A percentile compares a stretch with the other conserved stretches of the same genome.
Evolutionary conservation across 2,888 invertebrate species (phyloP).

Genomic region (Harpalus rufipes): DNA sequence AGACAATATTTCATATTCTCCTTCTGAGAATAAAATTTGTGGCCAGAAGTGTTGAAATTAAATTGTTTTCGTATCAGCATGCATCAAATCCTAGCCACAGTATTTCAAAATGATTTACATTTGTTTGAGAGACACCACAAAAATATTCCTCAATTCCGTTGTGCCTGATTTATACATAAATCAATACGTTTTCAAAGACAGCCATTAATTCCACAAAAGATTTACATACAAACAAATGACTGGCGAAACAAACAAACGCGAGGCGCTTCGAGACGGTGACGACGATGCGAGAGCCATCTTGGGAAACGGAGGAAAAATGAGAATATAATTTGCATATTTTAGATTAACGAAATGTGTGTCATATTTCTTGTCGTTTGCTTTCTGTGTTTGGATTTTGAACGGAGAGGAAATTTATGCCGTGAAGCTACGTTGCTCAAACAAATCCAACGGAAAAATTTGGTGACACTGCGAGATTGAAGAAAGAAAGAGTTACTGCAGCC

Average conservation of each 20-base stretch:
- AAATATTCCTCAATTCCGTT: background rate
- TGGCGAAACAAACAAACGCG: constrained; percentile 42
- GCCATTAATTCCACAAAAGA: constrained; percentile 53
- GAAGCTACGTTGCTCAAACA: constrained; percentile 27
- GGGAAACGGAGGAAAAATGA: constrained; percentile 46
- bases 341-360: constrained; percentile 61
- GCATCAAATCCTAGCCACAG: background rate
- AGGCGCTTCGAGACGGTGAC: constrained; percentile 19
- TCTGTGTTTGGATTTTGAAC: constrained; percentile 44
- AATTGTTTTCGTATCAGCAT: constrained; percentile 3
- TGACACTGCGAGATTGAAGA: constrained; percentile 34
- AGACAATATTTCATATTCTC: background rate
- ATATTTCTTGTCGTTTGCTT: constrained; percentile 55
- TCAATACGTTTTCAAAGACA: constrained; percentile 45
- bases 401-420: constrained; percentile 37
- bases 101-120: constrained; percentile 1
- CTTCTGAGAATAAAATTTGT: background rate
- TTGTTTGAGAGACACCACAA: background rate
- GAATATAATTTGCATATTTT: constrained; percentile 62
- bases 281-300: constrained; percentile 28
- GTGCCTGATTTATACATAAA: constrained; percentile 50
- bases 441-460: constrained; percentile 34
- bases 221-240: constrained; percentile 57
- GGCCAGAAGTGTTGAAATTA: background rate
- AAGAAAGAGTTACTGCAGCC: constrained; percentile 20